Base-by-base conservation (phyloP, 2,888 invertebrate genomes). In the Nomada lathburiana region DNA sequence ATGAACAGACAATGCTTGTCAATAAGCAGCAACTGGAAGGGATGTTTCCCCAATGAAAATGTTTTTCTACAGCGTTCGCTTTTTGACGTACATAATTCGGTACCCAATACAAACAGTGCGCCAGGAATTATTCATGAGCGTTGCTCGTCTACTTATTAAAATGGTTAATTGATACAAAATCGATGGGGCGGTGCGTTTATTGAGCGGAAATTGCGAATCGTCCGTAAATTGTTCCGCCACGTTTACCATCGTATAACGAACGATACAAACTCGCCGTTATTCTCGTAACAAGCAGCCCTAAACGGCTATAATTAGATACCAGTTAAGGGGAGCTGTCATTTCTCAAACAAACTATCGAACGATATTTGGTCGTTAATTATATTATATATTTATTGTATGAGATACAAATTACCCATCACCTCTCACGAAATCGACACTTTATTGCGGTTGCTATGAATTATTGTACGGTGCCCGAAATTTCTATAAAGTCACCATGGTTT, bases 131-230 rank as follows among this genome's bases (percentile, higher is more conserved):
- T 74, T 68, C 53, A 50, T 9, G 36, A 36, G 13, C 44, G 68
- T 44, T 16, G 68, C 11, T 2, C 62, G 50, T 42, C 16, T 36
- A n/a, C 47, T 80, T 71, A 75, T 72, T 76, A 63, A 67, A 59
- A 44, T 59, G 52, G 65, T 44, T 77, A 60, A 77, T 77, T 67
- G 64, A 77, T 80, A 47, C 50, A 57, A 81, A 80, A 83, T 85
- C 77, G 83, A 82, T 52, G 73, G 65, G 77, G 67, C 77, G 74
- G 62, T 64, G 60, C 57, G 60, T 78, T 83, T 74, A 85, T 85
- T 44, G 80, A 81, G 52, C 89, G 89, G 87, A 89, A 86, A 83
- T 85, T 86, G 69, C 76, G 79, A 86, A 77, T 83, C 83, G 82
- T 77, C 83, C 64, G 77, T 71, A 76, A 86, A 83, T 76, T 75